Percentiles rank a stretch among this genome's conserved stretches.
phyloP scores from a whole-genome alignment of 2,113 vertebrate genomes.

The Nycticorax nycticorax region DNA sequence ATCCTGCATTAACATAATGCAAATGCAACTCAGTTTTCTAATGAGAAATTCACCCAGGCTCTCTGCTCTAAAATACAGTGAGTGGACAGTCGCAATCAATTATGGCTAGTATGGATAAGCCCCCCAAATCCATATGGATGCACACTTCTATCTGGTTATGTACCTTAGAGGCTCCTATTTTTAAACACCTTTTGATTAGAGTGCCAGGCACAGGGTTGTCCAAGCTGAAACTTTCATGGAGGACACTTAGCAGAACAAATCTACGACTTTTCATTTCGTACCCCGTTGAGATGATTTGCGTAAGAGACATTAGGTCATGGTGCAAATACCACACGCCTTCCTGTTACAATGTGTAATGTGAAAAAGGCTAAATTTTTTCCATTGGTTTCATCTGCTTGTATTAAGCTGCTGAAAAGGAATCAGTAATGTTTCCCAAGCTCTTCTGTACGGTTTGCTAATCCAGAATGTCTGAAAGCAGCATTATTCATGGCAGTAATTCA shows the following conservation, averaged over 20 bases:
- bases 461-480: neutral
- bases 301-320: neutral
- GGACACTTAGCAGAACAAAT: neutral
- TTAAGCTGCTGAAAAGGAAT: neutral
- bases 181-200: neutral
- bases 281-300: neutral
- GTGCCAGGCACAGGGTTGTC: neutral
- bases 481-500: neutral
- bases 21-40: neutral
- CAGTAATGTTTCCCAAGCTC: neutral
- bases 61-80: neutral
- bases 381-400: neutral
- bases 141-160: neutral
- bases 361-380: neutral
- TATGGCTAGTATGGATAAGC: neutral
- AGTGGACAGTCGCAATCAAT: neutral
- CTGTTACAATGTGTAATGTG: neutral
- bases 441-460: neutral
- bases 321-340: neutral
- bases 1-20: neutral
- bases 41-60: neutral
- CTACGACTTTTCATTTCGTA: neutral
- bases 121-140: neutral
- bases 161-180: neutral
- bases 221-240: neutral